phyloP scores from a whole-genome alignment of 1,140 invertebrate species.

The Triops longicaudatus region DNA sequence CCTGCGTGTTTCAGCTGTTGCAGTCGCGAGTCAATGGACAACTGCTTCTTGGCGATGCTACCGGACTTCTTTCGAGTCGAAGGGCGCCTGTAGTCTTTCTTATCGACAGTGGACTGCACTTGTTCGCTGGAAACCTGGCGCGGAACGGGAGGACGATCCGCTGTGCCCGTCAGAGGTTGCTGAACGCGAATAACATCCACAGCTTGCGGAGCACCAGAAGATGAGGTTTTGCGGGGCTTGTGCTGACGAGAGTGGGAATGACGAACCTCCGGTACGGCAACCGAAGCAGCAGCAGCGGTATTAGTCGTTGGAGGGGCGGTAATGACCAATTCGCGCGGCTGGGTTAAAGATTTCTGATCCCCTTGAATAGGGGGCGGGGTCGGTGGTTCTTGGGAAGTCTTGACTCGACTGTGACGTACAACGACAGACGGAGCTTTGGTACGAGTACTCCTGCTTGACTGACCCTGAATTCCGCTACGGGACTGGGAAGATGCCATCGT shows the following conservation, averaged over 20 bases:
- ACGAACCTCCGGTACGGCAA: slow-evolving; percentile 1
- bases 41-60: slow-evolving; percentile 24
- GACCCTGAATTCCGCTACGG: not conserved
- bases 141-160: not conserved
- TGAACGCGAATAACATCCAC: not conserved
- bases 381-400: slow-evolving; percentile 18
- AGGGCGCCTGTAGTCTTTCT: not conserved
- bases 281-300: not conserved
- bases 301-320: not conserved
- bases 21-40: not conserved
- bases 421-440: slow-evolving; percentile 14
- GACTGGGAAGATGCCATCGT: not conserved
- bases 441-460: not conserved
- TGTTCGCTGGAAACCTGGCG: not conserved
- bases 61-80: slow-evolving; percentile 3
- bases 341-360: slow-evolving; percentile 26
- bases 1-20: slow-evolving; percentile 15
- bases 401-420: slow-evolving; percentile 24
- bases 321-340: not conserved
- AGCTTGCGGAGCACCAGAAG: not conserved
- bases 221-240: not conserved
- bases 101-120: slow-evolving; percentile 16
- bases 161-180: not conserved
- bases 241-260: not conserved
- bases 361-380: slow-evolving; percentile 16